Conservation (phyloP, 2,113 vertebrate genomes). For the Chamaea fasciata region DNA sequence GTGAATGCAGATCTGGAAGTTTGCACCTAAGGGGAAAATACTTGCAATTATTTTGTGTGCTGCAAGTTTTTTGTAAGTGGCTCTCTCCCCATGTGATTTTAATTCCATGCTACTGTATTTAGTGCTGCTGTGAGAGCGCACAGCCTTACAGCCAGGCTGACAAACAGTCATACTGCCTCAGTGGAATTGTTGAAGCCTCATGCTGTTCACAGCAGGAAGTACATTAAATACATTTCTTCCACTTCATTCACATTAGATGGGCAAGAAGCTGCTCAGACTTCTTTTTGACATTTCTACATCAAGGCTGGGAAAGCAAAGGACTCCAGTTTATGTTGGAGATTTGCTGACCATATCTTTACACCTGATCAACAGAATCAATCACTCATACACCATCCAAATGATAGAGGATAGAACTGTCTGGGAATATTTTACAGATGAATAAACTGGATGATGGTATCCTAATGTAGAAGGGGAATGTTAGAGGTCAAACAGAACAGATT, state of each 20-base stretch:
- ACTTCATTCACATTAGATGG: background rate
- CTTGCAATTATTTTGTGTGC: background rate
- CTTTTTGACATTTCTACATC: background rate
- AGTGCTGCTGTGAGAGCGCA: background rate
- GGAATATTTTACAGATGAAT: background rate
- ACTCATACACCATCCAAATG: background rate
- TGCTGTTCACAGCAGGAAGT: constrained; percentile 24
- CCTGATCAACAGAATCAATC: background rate
- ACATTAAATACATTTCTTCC: constrained; percentile 56
- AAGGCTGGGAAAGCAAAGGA: constrained; percentile 17
- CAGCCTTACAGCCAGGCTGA: background rate
- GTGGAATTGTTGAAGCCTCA: constrained; percentile 38
- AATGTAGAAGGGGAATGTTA: background rate
- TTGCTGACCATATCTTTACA: background rate
- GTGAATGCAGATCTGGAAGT: background rate
- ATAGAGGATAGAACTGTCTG: background rate
- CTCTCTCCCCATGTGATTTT: background rate
- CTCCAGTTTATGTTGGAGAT: background rate
- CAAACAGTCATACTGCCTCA: background rate
- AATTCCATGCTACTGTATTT: background rate
- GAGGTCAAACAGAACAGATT: background rate
- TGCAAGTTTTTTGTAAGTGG: background rate
- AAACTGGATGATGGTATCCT: background rate
- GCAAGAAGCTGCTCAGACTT: background rate
- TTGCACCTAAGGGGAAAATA: background rate